phyloP scores from a whole-genome alignment of 2,797 vertebrate genomes.

The Philypnodon macrostomus region DNA sequence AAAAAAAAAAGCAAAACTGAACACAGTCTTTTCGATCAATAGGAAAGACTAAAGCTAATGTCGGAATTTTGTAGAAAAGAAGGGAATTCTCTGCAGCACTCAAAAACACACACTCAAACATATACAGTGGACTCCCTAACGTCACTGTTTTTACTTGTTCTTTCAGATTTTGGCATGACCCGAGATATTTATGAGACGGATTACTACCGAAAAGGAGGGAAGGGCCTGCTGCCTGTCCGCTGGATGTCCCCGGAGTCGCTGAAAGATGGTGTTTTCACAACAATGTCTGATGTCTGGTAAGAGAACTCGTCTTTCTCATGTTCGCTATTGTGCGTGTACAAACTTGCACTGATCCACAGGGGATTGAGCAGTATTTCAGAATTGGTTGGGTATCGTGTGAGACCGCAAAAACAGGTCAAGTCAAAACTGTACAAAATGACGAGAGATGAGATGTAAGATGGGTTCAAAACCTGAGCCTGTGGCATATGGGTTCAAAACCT shows the following conservation, averaged over 20 bases:
- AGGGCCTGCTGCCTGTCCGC: conserved; percentile 95
- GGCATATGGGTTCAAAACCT: no score
- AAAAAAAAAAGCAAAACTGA: no score
- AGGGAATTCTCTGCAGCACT: conserved; percentile 41
- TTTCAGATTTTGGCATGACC: conserved; percentile 96
- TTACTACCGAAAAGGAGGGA: conserved; percentile 98
- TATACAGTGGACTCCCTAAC: conserved; percentile 42
- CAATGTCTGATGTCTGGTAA: conserved; percentile 98
- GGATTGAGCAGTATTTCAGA: conserved; percentile 25
- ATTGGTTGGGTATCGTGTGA: conserved; percentile 28
- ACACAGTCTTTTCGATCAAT: no score
- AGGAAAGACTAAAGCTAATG: no score
- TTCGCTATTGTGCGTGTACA: conserved; percentile 17
- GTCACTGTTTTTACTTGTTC: conserved; percentile 26
- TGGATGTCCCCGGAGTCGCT: conserved; percentile 99
- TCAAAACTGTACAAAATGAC: conserved; percentile 12
- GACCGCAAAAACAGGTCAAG: conserved; percentile 20
- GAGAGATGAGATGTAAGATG: conserved; percentile 57
- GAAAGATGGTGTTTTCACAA: conserved; percentile 98
- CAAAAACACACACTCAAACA: conserved; percentile 40
- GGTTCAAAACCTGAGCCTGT: no score
- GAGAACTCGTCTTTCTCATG: conserved; percentile 35
- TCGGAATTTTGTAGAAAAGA: neutral
- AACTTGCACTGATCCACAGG: conserved; percentile 37
- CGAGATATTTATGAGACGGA: conserved; percentile 99